phyloP scores from a whole-genome alignment of 2,113 vertebrate species.

The Callionymus lyra region DNA sequence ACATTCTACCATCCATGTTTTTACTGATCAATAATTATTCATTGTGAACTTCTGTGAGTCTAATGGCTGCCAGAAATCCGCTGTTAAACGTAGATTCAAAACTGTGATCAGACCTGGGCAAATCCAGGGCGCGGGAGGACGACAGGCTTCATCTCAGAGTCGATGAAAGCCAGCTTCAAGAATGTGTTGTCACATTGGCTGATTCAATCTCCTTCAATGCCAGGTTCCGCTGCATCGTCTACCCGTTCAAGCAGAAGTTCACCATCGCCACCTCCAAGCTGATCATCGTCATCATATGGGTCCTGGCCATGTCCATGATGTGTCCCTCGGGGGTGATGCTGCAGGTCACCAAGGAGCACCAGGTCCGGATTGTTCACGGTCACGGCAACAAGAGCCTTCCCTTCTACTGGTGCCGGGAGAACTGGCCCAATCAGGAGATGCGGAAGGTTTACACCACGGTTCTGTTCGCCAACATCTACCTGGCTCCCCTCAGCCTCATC shows the following conservation, averaged over 20 bases:
- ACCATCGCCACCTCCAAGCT: slow-evolving; percentile 64
- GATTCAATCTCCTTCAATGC: slow-evolving; percentile 1
- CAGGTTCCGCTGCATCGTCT: slow-evolving; percentile 83
- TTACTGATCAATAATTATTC: too few species aligned
- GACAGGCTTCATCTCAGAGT: too few species aligned
- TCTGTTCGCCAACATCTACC: slow-evolving; percentile 85
- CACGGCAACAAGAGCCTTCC: slow-evolving; percentile 58
- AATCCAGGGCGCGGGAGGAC: too few species aligned
- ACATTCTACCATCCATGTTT: too few species aligned
- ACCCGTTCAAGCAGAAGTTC: slow-evolving; percentile 86
- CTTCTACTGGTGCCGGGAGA: slow-evolving; percentile 84
- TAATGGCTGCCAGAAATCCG: too few species aligned
- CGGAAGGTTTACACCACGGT: slow-evolving; percentile 85
- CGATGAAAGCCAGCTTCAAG: too few species aligned
- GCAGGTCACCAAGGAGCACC: slow-evolving; percentile 74
- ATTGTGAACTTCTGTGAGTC: too few species aligned
- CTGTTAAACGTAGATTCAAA: too few species aligned
- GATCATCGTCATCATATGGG: slow-evolving; percentile 76
- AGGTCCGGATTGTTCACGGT: slow-evolving; percentile 66
- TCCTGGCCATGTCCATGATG: slow-evolving; percentile 78
- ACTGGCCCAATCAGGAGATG: slow-evolving; percentile 82
- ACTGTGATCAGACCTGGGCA: too few species aligned
- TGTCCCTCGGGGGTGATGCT: slow-evolving; percentile 85
- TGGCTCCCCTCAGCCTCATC: slow-evolving; percentile 79
- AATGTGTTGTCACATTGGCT: too few species aligned